Evolutionary conservation across 2,113 vertebrate genomes (phyloP), one percentile per base, ranked within the genome.

Genomic region (Tinamus guttatus): DNA sequence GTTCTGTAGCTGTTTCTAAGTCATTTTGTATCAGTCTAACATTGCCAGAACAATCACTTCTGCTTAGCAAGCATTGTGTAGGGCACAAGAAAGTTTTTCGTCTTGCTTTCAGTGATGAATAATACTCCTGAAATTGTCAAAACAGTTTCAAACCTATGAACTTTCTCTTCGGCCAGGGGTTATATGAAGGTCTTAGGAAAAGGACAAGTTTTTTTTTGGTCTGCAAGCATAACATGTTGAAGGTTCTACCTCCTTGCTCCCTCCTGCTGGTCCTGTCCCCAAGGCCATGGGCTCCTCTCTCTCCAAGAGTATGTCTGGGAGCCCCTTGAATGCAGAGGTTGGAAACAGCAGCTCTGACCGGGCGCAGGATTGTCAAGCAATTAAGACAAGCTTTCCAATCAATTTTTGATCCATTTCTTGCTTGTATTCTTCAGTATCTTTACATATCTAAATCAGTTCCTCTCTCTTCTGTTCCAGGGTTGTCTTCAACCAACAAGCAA

Each of bases 291-390:
- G 9, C n/a, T 36, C 13, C 18, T 25, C 11, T 3, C 3, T 25
- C 65, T 63, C n/a, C 58, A 1, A 18, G 4, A 21, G 40, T 5
- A 1, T 0, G 0, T 49, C 34, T 68, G 38, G 34, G 65, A 52
- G 30, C 28, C 6, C 43, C 28, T 43, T 13, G n/a, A 20, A 18
- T 62, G n/a, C 41, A 4, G 38, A 51, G 41, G 5, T 25, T 24
- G 2, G 28, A 47, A 64, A 38, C 28, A 54, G 63, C 27, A 19
- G 20, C 30, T 58, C 77, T 36, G 62, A n/a, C 24, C 68, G n/a
- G 56, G 74, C 7, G 20, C 24, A 47, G 67, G 32, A 24, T 14
- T 4, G 4, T 49, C 49, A 21, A 28, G 40, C 11, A 13, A 25
- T 36, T 4, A 25, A 65, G 63, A 64, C 30, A 2, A 3, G 18